Evolutionary conservation across 2,888 invertebrate genomes (phyloP).

Genomic region (Hypsopygia costalis): DNA sequence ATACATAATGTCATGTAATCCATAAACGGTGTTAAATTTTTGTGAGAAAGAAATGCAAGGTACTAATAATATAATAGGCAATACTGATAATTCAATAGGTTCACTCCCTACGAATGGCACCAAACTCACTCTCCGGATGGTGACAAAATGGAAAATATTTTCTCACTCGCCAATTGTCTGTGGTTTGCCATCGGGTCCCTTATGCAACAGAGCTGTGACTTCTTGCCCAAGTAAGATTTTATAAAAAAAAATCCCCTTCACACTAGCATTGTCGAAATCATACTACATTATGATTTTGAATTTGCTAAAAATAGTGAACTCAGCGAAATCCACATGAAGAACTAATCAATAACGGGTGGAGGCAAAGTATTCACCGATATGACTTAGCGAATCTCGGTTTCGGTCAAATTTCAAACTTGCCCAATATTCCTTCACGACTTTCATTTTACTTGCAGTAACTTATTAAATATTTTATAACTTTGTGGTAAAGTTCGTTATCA

Average conservation of each 20-base stretch:
- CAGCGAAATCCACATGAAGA: slow-evolving; percentile 67
- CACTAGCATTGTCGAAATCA: slow-evolving; percentile 27
- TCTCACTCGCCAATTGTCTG: slow-evolving; percentile 95
- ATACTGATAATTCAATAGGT: slow-evolving; percentile 85
- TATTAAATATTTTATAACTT: too few relatives aligned
- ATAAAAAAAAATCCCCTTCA: slow-evolving; percentile 30
- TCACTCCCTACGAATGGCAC: slow-evolving; percentile 98
- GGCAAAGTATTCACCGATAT: slow-evolving; percentile 33
- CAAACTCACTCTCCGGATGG: slow-evolving; percentile 93
- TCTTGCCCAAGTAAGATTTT: slow-evolving; percentile 92
- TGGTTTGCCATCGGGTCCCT: slow-evolving; percentile 98
- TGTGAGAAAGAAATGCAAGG: too few relatives aligned
- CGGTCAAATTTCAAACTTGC: slow-evolving; percentile 1
- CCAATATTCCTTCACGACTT: too few relatives aligned
- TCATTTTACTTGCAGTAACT: too few relatives aligned
- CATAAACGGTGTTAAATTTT: too few relatives aligned
- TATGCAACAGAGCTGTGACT: slow-evolving; percentile 98
- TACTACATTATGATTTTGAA: slow-evolving; percentile 26
- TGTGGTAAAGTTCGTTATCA: too few relatives aligned
- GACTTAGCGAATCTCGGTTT: slow-evolving; percentile 29
- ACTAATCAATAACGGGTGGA: slow-evolving; percentile 32
- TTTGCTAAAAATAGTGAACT: slow-evolving; percentile 57
- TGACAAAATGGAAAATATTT: slow-evolving; percentile 94
- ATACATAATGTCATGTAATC: too few relatives aligned
- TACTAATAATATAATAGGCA: too few relatives aligned